Percentiles rank a stretch among this genome's conserved stretches.
Evolutionary conservation across 2,888 invertebrate genomes (phyloP).

Genomic region (Leptinotarsa juncta): DNA sequence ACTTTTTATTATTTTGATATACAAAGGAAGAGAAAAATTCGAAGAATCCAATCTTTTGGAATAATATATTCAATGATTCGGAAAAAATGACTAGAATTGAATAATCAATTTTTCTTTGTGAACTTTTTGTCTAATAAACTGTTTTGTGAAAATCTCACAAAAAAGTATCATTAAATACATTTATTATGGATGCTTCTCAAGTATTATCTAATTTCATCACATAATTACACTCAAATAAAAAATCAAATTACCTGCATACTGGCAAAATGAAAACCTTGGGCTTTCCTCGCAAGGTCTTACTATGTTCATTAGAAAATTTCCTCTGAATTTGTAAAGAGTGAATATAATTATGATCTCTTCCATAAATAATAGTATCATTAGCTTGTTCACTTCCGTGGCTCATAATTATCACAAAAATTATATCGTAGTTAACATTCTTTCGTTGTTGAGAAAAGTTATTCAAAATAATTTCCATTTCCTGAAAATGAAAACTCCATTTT

Average conservation of each 20-base stretch:
- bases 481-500: constrained; percentile 18
- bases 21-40: no score
- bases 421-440: constrained; percentile 68
- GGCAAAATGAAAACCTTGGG: constrained; percentile 81
- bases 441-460: constrained; percentile 63
- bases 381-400: constrained; percentile 72
- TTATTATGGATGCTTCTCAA: no score
- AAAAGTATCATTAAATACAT: no score
- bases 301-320: constrained; percentile 71
- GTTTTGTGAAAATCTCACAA: no score
- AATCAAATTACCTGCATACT: constrained; percentile 70
- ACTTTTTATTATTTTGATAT: no score
- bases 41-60: no score
- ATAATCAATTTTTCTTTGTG: no score
- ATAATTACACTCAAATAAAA: no score
- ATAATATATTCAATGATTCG: no score
- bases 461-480: constrained; percentile 66
- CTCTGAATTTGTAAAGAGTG: constrained; percentile 66
- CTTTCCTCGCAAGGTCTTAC: constrained; percentile 69
- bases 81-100: no score
- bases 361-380: constrained; percentile 69
- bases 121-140: no score
- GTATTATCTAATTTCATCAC: no score
- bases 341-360: constrained; percentile 69
- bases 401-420: constrained; percentile 75